phyloP scores from a whole-genome alignment of 23 tunicate genomes.

The Clavelina lepadiformis region DNA sequence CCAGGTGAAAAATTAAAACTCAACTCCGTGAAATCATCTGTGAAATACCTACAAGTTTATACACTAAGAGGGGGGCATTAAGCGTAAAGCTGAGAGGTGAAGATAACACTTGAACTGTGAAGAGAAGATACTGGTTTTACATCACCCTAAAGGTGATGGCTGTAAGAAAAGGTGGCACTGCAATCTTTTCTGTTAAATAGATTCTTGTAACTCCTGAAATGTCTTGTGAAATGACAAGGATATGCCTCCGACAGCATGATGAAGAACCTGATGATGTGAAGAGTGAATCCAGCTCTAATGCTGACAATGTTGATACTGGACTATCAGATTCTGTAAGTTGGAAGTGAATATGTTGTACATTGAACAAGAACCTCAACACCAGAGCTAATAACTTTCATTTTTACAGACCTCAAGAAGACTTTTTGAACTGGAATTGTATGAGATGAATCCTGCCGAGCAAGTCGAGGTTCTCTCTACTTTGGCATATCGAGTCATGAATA shows the following conservation, averaged over 20 bases:
- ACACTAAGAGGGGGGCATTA: no score
- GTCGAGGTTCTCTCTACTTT: constrained; percentile 55
- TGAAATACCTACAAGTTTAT: no score
- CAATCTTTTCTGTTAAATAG: no score
- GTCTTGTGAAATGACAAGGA: constrained; percentile 49
- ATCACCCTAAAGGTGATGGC: no score
- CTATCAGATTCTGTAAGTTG: constrained; percentile 33
- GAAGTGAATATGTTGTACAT: background rate
- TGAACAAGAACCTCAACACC: background rate
- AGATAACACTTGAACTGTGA: no score
- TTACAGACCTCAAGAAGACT: constrained; percentile 33
- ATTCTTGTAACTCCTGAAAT: constrained; percentile 49
- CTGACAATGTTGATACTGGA: constrained; percentile 21
- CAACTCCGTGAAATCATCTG: no score
- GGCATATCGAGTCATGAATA: constrained; percentile 63
- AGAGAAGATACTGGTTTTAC: no score
- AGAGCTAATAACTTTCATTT: no score
- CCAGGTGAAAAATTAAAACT: constrained; percentile 36
- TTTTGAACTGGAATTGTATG: constrained; percentile 56
- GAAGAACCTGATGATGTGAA: constrained; percentile 48
- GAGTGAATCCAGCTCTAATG: constrained; percentile 17
- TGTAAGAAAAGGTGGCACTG: no score
- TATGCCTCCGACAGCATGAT: constrained; percentile 65
- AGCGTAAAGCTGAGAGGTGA: no score
- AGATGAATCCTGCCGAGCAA: constrained; percentile 59